These are phyloP conservation scores for Ceratosolen solmsi DNA, from an alignment of 1,140 invertebrate genomes.

Conservation along the genomic window DNA sequence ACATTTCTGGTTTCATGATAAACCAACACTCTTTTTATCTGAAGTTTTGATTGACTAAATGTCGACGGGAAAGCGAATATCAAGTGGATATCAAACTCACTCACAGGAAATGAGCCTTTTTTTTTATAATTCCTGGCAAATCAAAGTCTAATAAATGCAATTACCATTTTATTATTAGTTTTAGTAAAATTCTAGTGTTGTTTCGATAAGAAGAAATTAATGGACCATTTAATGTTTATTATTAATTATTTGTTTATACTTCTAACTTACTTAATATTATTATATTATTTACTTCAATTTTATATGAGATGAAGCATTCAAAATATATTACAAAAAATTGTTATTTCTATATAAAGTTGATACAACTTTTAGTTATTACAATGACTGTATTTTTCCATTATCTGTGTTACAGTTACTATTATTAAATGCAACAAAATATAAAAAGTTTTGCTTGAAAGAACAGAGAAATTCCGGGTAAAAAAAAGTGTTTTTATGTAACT, in stretches of 20 bases:
- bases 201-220: no score
- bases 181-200: no score
- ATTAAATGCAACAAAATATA: constrained; percentile 12
- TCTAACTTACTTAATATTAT: not conserved
- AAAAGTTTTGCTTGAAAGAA: not conserved
- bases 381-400: not conserved
- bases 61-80: not conserved
- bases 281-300: not conserved
- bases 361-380: not conserved
- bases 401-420: not conserved
- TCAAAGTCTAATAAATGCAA: no score
- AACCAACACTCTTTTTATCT: not conserved
- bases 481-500: constrained; percentile 4
- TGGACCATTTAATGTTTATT: not conserved
- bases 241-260: not conserved
- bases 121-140: not conserved
- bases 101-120: not conserved
- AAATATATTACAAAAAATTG: not conserved
- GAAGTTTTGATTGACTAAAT: not conserved
- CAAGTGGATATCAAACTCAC: not conserved
- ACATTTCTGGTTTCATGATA: not conserved
- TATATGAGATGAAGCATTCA: not conserved
- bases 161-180: no score
- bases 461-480: not conserved
- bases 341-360: not conserved